Evolutionary conservation across 2,888 invertebrate genomes (phyloP).

Genomic region (Patella pellucida): DNA sequence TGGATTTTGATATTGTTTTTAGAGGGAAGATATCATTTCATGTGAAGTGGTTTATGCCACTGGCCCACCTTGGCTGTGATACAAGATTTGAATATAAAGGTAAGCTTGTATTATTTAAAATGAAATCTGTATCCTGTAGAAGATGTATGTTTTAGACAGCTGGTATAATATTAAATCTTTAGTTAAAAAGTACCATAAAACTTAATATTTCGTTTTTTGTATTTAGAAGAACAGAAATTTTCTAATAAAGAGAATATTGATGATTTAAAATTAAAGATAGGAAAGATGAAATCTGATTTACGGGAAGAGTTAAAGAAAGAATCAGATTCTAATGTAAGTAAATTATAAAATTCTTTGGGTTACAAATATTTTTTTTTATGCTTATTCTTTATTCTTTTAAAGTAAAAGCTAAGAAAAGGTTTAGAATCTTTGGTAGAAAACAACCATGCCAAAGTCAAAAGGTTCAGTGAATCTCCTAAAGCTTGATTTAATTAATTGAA

Average conservation of each 20-base stretch:
- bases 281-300: slow-evolving; percentile 56
- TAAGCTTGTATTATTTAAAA: slow-evolving; percentile 14
- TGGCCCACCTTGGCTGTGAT: slow-evolving; percentile 81
- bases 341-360: too few relatives aligned
- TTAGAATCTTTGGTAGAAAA: too few relatives aligned
- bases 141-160: too few relatives aligned
- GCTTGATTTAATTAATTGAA: too few relatives aligned
- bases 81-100: slow-evolving; percentile 42
- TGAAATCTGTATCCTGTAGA: too few relatives aligned
- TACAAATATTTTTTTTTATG: too few relatives aligned
- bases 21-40: slow-evolving; percentile 77
- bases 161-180: too few relatives aligned
- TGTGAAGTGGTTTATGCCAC: slow-evolving; percentile 92
- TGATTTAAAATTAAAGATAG: slow-evolving; percentile 60
- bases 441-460: too few relatives aligned
- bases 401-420: too few relatives aligned
- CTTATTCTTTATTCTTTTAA: too few relatives aligned
- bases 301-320: slow-evolving; percentile 54
- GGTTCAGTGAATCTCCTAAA: too few relatives aligned
- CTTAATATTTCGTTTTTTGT: not conserved
- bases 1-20: slow-evolving; percentile 26
- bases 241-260: slow-evolving; percentile 54
- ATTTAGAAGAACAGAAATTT: slow-evolving; percentile 40
- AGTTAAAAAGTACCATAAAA: too few relatives aligned
- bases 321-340: slow-evolving; percentile 25